These are phyloP conservation scores for Chloromyia formosa DNA, from an alignment of 2,888 invertebrate species.

Conservation along the genomic window DNA sequence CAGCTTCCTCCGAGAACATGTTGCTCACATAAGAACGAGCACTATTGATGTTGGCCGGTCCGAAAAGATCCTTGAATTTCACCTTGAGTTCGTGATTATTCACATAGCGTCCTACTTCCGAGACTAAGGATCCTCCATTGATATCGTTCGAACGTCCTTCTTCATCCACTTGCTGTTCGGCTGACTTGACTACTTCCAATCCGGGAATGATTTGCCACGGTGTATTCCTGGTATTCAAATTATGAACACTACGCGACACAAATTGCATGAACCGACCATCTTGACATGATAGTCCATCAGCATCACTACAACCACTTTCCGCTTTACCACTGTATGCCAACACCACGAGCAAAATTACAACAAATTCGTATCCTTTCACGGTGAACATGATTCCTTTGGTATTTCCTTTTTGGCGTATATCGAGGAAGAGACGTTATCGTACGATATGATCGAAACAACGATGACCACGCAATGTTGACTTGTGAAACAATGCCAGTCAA, in stretches of 20 bases:
- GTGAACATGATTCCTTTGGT: not conserved
- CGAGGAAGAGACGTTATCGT: not conserved
- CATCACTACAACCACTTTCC: conserved; percentile 55
- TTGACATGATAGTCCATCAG: conserved; percentile 64
- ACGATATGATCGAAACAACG: not conserved
- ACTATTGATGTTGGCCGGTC: conserved; percentile 71
- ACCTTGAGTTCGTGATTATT: conserved; percentile 78
- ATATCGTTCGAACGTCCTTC: conserved; percentile 61
- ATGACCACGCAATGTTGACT: conserved; percentile 20
- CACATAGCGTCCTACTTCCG: conserved; percentile 72
- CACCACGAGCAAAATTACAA: not conserved
- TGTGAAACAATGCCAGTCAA: conserved; percentile 43
- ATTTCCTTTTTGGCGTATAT: too few species aligned
- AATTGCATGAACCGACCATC: conserved; percentile 66
- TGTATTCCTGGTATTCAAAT: conserved; percentile 56
- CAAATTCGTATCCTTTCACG: not conserved
- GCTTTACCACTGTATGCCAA: not conserved
- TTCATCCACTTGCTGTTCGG: conserved; percentile 56
- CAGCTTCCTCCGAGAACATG: not conserved
- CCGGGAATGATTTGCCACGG: conserved; percentile 60
- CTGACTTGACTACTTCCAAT: conserved; percentile 58
- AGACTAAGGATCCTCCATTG: conserved; percentile 60
- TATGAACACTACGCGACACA: conserved; percentile 67
- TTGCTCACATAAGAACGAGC: conserved; percentile 56
- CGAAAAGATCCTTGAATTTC: conserved; percentile 74